These are phyloP conservation scores for Metopolophium dirhodum DNA, from an alignment of 1,140 invertebrate species.

Conservation along the genomic window DNA sequence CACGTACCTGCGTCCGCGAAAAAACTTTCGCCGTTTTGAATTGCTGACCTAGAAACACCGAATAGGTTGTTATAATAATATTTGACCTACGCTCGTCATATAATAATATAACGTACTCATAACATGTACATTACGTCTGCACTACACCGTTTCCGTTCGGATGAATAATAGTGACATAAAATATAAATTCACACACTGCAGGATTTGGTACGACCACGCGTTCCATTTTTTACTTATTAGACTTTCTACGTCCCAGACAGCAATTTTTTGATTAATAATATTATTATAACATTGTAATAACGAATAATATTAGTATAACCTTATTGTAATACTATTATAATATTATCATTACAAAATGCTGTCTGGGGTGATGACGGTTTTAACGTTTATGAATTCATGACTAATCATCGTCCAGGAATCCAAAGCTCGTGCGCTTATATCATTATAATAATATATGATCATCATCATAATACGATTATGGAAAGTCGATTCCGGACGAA, in stretches of 20 bases:
- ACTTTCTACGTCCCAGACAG: not conserved
- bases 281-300: too few species aligned
- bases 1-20: not conserved
- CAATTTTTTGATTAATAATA: too few species aligned
- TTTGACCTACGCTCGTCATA: not conserved
- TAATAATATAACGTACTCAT: not conserved
- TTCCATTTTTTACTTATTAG: not conserved
- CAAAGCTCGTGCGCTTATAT: not conserved
- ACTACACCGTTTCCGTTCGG: not conserved
- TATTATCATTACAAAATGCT: too few species aligned
- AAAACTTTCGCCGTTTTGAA: slow-evolving; percentile 23
- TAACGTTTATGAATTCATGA: not conserved
- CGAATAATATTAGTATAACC: too few species aligned
- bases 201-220: not conserved
- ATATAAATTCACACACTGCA: not conserved
- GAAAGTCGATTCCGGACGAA: not conserved
- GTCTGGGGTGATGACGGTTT: too few species aligned
- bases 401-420: not conserved
- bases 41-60: slow-evolving; percentile 8
- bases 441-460: not conserved
- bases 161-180: slow-evolving; percentile 12
- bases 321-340: too few species aligned
- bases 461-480: not conserved
- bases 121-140: slow-evolving; percentile 17
- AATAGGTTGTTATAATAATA: not conserved